These are phyloP conservation scores for Drosophila imparisetae DNA, from an alignment of 2,888 invertebrate species.

Conservation along the genomic window DNA sequence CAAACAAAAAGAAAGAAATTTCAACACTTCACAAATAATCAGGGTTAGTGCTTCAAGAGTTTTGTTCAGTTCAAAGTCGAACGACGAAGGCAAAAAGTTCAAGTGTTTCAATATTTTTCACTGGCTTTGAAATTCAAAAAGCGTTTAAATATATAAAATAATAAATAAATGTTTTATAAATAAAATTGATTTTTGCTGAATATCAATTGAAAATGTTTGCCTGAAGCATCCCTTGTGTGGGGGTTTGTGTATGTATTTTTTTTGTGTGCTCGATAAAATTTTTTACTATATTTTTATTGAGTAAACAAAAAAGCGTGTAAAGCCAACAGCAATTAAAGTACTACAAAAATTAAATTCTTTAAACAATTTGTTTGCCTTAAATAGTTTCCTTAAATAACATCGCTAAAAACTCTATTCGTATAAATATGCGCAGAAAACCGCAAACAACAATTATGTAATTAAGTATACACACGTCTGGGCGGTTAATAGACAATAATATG, in stretches of 20 bases:
- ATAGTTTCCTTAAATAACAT: constrained; percentile 67
- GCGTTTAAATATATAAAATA: neutral
- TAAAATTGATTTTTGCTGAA: neutral
- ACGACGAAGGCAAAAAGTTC: neutral
- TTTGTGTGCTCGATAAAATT: constrained; percentile 25
- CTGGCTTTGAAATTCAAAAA: neutral
- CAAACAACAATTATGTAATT: constrained; percentile 77
- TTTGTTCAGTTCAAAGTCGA: neutral
- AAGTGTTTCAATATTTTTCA: neutral
- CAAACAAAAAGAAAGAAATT: constrained; percentile 7
- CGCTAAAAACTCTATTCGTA: constrained; percentile 74
- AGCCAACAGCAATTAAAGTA: constrained; percentile 71
- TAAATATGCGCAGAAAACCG: constrained; percentile 62
- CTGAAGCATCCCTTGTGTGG: neutral
- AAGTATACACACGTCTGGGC: constrained; percentile 59
- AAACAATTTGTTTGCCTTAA: constrained; percentile 73
- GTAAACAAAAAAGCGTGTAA: constrained; percentile 65
- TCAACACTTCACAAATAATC: neutral
- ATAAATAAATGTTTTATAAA: neutral
- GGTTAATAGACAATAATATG: constrained; percentile 49
- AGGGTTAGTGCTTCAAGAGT: constrained; percentile 24
- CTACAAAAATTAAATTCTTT: constrained; percentile 68
- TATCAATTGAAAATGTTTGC: too few relatives aligned
- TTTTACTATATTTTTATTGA: constrained; percentile 56
- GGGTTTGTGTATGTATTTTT: neutral